Base-by-base conservation (phyloP, 2,888 invertebrate genomes). In the Sipunculus nudus region DNA sequence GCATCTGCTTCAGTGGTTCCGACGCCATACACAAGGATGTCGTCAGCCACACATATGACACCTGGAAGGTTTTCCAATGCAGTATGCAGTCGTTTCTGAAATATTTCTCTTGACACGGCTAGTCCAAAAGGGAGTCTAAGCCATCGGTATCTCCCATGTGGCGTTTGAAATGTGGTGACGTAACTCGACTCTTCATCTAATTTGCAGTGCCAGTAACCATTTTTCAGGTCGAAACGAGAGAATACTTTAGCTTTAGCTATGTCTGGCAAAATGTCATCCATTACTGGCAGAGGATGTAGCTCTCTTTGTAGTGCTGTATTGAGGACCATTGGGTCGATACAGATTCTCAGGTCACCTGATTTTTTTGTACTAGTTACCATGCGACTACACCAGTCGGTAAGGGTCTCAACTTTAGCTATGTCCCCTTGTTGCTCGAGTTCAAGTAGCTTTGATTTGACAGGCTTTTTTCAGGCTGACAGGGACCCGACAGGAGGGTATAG, bases 361-460 rank as follows among this genome's bases (percentile, higher is more conserved):
- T 59, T 57, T 52, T 70, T 70, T 10, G 41, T 32, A 26, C 57
- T 61, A 6, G 54, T 43, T 2, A 66, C 72, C 25, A 61, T 28
- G 35, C 64, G 61, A 31, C 47, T 71, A 10, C 70, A 57, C 67
- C 68, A 70, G 16, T 55, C 57, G 8, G 70, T 67, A 19, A 68
- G 67, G 50, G 59, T 52, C 21, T 25, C 41, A 3, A 67, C 56
- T 31, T 53, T 50, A 23, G 59, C 48, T 6, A 71, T 58, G 16
- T 66, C 59, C 8, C 46, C 50, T 8, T 53, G 5, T 35, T 52
- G 19, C 5, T n/a, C 50, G 13, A 68, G 28, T 29, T 52, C 25
- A 19, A 63, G 46, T 5, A 70, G 53, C 50, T 71, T 65, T 1
- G 26, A 25, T 47, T 67, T 53, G 2, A 67, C n/a, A n/a, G n/a